Percentiles rank a stretch among this genome's conserved stretches.
Conservation (phyloP, 37 sponge, comb jelly and placozoan species). For the Crambe crambe region DNA sequence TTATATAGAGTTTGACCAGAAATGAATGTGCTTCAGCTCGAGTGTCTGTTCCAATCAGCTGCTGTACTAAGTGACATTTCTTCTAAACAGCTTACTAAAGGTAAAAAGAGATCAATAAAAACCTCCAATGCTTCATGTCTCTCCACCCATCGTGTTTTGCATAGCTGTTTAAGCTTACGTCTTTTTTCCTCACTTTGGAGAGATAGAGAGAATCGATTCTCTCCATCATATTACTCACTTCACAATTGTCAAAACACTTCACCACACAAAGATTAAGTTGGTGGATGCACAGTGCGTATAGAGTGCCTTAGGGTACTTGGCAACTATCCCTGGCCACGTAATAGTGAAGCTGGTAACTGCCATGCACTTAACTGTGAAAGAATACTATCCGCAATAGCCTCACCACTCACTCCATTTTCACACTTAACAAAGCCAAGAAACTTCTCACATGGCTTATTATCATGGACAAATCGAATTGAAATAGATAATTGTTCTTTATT, state of each 20-base stretch:
- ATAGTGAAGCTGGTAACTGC: not conserved
- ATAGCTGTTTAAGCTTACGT: not conserved
- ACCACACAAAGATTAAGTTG: no score
- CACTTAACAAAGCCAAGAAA: slow-evolving; percentile 49
- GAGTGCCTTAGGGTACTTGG: no score
- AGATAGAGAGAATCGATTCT: no score
- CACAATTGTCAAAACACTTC: no score
- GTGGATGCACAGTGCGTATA: no score
- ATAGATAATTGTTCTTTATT: slow-evolving; percentile 48
- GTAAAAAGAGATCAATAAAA: slow-evolving; percentile 19
- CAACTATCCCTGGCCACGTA: slow-evolving; percentile 5
- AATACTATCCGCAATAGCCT: slow-evolving; percentile 57
- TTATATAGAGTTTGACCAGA: no score
- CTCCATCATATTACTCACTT: no score
- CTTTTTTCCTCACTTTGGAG: not conserved
- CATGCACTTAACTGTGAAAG: slow-evolving; percentile 5
- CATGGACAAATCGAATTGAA: no score
- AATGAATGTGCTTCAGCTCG: no score
- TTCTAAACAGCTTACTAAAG: no score
- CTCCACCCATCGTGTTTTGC: not conserved
- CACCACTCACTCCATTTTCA: slow-evolving; percentile 62
- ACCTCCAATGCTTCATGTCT: not conserved
- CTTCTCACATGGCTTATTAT: slow-evolving; percentile 46
- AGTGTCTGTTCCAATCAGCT: no score
- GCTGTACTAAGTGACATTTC: no score